phyloP scores from a whole-genome alignment of 2,888 invertebrate species.

The Euclidia mi region DNA sequence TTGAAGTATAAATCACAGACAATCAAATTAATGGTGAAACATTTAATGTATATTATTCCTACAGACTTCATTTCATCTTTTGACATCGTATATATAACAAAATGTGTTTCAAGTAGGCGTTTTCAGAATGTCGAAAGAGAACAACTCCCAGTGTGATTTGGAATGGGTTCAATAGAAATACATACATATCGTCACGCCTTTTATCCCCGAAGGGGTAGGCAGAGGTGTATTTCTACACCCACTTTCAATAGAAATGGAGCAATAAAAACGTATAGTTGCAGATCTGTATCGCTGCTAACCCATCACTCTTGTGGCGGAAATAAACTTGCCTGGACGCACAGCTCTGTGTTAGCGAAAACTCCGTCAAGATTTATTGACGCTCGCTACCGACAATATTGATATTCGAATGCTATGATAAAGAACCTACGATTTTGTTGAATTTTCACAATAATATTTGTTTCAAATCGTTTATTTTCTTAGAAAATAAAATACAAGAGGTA shows the following conservation, averaged over 20 bases:
- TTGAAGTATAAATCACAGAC: conserved; percentile 2
- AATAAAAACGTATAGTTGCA: conserved; percentile 55
- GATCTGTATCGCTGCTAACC: conserved; percentile 58
- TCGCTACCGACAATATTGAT: conserved; percentile 56
- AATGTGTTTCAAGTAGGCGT: no score
- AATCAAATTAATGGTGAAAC: not conserved
- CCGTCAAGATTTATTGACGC: conserved; percentile 64
- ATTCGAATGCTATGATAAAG: conserved; percentile 61
- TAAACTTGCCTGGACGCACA: conserved; percentile 66
- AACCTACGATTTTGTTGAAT: conserved; percentile 31
- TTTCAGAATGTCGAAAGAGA: not conserved
- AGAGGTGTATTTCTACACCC: no score
- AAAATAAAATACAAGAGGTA: no score
- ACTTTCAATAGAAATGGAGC: conserved; percentile 34
- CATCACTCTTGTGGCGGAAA: conserved; percentile 62
- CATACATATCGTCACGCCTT: no score
- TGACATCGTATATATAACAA: not conserved
- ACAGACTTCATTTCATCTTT: not conserved
- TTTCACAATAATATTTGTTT: conserved; percentile 19
- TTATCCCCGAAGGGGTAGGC: no score
- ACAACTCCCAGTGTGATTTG: conserved; percentile 7
- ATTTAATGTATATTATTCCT: not conserved
- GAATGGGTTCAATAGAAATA: conserved; percentile 30
- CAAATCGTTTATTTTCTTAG: no score
- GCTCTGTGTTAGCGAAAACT: conserved; percentile 64